These are phyloP conservation scores for Clinocottus analis DNA, from an alignment of 2,113 vertebrate genomes.

Conservation along the genomic window DNA sequence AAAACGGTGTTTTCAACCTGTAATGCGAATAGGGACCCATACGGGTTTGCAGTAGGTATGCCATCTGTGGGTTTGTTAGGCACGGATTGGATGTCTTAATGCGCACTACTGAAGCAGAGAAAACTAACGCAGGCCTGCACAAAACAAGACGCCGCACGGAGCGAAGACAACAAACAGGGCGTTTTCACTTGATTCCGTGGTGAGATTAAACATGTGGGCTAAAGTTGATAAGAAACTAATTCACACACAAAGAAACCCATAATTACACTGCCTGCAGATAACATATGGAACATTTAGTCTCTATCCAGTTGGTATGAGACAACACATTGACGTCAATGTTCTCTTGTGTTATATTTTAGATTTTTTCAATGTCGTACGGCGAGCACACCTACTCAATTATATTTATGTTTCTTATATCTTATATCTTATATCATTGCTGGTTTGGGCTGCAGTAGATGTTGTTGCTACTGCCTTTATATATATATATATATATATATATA, in stretches of 20 bases:
- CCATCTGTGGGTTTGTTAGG: not conserved
- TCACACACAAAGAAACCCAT: not conserved
- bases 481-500: not conserved
- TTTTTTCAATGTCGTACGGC: no score
- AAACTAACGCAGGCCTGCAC: not conserved
- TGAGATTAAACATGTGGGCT: not conserved
- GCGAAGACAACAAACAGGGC: not conserved
- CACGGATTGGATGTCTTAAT: not conserved
- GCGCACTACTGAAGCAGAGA: not conserved
- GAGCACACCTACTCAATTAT: no score
- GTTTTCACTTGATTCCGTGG: not conserved
- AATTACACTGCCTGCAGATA: not conserved
- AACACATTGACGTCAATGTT: not conserved
- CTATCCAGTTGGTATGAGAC: not conserved
- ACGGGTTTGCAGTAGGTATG: not conserved
- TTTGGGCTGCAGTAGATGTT: not conserved
- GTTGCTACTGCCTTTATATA: not conserved
- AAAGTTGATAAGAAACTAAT: not conserved
- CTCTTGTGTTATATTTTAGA: not conserved
- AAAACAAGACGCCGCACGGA: not conserved
- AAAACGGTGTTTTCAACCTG: not conserved
- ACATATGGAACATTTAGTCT: no score
- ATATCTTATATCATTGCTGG: not conserved
- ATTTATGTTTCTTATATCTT: not conserved
- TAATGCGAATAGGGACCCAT: not conserved